Base-by-base conservation (phyloP, 2,888 invertebrate species). In the Protonemura montana region DNA sequence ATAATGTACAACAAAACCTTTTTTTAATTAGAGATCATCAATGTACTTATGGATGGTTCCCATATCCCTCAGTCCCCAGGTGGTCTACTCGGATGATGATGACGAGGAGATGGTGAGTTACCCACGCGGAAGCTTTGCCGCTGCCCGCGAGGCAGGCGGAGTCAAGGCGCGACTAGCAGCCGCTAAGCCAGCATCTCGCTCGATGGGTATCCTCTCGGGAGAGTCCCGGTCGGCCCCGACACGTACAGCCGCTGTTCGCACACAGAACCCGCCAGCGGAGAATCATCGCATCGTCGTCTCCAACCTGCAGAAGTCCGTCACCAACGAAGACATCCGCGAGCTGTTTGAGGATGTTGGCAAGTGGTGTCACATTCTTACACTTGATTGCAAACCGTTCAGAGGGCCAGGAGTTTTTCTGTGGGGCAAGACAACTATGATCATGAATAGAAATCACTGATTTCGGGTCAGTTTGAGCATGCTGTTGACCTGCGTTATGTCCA, bases 311-410 rank as follows among this genome's bases (percentile, higher is more conserved):
- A 93, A 94, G 29, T 95, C 95, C 88, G 98, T 98, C 3, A 97
- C 97, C 21, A 96, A 96, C 89, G 96, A 97, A 89, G 98, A 98
- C 91, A 97, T 98, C 89, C 95, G 97, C 97, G 98, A 98, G 91
- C 92, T 98, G 82, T 98, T 98, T 92, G 97, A 97, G 90, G 98
- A 98, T 90, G 95, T 98, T 87, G 98, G 98, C 0, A 59, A 59
- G 59, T 59, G 10, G 35, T 35, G 10, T 10, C 10, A 35, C 35
- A n/a, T n/a, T n/a, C n/a, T n/a, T n/a, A n/a, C n/a, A n/a, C n/a
- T n/a, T n/a, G n/a, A n/a, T n/a, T n/a, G n/a, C n/a, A n/a, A n/a
- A n/a, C n/a, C n/a, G n/a, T n/a, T n/a, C n/a, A n/a, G n/a, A n/a
- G n/a, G n/a, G n/a, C n/a, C n/a, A n/a, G n/a, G n/a, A n/a, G n/a